phyloP scores from a whole-genome alignment of 2,113 vertebrate species.

The Hemicordylus capensis region DNA sequence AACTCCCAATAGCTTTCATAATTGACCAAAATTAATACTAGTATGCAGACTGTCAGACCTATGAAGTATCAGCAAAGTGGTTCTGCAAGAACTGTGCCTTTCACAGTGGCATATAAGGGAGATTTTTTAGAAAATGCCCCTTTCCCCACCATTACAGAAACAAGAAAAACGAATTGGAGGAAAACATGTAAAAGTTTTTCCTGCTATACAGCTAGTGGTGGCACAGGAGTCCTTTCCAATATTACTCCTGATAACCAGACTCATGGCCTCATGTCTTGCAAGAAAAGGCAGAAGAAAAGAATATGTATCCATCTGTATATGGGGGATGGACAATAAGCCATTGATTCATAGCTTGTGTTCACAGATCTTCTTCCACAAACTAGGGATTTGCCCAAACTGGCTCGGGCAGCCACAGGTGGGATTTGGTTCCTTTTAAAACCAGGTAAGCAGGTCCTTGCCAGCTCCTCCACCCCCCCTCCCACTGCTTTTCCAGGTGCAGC shows the following conservation, averaged over 20 bases:
- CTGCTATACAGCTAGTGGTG: not conserved
- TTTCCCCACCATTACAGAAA: not conserved
- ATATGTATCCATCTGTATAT: not conserved
- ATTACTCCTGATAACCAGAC: not conserved
- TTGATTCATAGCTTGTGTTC: not conserved
- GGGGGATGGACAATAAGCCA: not conserved
- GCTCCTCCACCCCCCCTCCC: no score
- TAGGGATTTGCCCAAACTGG: no score
- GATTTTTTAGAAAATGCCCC: not conserved
- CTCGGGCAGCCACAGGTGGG: no score
- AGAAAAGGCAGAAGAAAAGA: no score
- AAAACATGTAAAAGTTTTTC: not conserved
- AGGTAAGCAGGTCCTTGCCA: no score
- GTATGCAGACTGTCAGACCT: not conserved
- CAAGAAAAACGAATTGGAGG: not conserved
- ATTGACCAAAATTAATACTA: not conserved
- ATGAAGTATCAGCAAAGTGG: not conserved
- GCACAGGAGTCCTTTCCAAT: not conserved
- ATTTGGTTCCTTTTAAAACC: no score
- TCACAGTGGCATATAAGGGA: not conserved
- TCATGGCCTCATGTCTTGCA: not conserved
- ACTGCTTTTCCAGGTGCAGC: no score
- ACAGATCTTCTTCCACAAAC: not conserved
- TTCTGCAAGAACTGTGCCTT: not conserved
- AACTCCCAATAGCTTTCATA: no score